These are phyloP conservation scores for Malaclemys terrapin DNA, from an alignment of 2,113 vertebrate genomes.

Conservation along the genomic window DNA sequence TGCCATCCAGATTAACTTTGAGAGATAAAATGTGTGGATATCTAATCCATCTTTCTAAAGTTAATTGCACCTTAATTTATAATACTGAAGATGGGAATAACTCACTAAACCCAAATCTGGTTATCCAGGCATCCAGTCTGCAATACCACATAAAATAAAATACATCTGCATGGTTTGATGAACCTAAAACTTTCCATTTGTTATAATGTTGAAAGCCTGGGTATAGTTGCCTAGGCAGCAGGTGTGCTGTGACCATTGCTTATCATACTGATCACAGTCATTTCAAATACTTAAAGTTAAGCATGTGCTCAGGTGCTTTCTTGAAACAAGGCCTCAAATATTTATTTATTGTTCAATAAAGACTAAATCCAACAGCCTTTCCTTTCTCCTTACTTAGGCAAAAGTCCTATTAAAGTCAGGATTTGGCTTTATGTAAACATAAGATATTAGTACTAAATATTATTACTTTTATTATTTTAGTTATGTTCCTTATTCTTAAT, in stretches of 20 bases:
- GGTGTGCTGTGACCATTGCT: neutral
- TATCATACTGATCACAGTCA: neutral
- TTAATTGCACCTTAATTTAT: neutral
- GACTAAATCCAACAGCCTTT: neutral
- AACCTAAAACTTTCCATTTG: neutral
- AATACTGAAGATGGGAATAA: neutral
- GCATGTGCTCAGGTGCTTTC: neutral
- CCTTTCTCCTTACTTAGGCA: neutral
- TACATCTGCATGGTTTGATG: neutral
- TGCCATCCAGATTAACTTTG: neutral
- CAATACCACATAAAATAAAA: accelerated
- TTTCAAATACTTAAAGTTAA: neutral
- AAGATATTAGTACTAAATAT: neutral
- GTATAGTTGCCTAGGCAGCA: neutral
- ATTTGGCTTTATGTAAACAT: neutral
- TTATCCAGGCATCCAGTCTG: neutral
- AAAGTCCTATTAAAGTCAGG: neutral
- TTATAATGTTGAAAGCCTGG: neutral
- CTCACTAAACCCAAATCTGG: accelerated
- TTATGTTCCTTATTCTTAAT: neutral
- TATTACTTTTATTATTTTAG: neutral
- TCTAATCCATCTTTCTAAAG: neutral
- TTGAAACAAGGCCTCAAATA: neutral
- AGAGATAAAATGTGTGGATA: neutral
- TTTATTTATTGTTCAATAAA: neutral